These are phyloP conservation scores for Samia ricini DNA, from an alignment of 1,140 invertebrate species.

Conservation along the genomic window DNA sequence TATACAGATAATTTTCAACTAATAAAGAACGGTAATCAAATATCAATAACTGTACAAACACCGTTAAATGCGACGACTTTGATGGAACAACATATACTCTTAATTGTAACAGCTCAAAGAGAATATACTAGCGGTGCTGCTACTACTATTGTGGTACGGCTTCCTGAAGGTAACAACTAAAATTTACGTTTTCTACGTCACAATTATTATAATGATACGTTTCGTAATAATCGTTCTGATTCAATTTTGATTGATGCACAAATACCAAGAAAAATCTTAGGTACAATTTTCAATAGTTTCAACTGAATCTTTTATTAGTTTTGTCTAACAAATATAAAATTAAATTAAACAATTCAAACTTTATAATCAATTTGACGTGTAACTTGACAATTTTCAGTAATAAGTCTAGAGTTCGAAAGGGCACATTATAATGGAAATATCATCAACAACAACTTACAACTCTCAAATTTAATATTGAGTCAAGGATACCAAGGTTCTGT, in stretches of 20 bases:
- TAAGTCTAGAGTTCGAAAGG: constrained; percentile 30
- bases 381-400: constrained; percentile 22
- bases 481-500: constrained; percentile 35
- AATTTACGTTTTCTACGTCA: no score
- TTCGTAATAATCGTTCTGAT: no score
- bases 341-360: background rate
- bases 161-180: constrained; percentile 57
- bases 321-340: background rate
- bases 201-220: no score
- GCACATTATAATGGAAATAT: constrained; percentile 35
- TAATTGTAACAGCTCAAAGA: constrained; percentile 44
- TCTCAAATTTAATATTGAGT: constrained; percentile 25
- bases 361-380: background rate
- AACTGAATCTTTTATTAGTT: background rate
- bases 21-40: constrained; percentile 23
- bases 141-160: constrained; percentile 42
- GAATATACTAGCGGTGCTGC: constrained; percentile 46
- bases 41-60: constrained; percentile 29
- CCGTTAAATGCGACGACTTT: constrained; percentile 32
- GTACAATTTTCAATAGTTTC: background rate
- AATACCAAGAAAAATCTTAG: no score
- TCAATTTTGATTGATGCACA: no score
- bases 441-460: constrained; percentile 29
- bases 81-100: constrained; percentile 30
- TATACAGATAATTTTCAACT: constrained; percentile 37